Conservation (phyloP, 2,888 invertebrate species). For the Aromia moschata region DNA sequence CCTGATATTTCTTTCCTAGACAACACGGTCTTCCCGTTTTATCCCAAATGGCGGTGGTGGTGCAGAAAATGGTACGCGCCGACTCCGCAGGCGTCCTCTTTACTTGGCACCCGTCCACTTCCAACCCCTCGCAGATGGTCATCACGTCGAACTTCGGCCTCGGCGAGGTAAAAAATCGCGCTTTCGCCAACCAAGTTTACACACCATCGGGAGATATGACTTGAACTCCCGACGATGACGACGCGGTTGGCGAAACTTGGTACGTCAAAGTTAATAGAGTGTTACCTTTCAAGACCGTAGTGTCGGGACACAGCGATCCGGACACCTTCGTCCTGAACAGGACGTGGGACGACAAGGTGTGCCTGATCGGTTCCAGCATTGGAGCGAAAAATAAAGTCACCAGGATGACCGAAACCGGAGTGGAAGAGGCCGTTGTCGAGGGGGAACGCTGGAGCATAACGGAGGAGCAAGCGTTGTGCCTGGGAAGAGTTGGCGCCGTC, state of each 20-base stretch:
- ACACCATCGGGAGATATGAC: no score
- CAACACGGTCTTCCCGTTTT: conserved; percentile 77
- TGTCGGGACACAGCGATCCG: conserved; percentile 80
- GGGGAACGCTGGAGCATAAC: conserved; percentile 67
- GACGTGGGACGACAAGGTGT: conserved; percentile 63
- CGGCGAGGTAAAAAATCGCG: conserved; percentile 85
- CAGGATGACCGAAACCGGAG: conserved; percentile 61
- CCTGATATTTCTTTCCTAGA: conserved; percentile 58
- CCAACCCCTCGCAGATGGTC: conserved; percentile 73
- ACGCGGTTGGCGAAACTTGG: no score
- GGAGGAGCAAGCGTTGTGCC: conserved; percentile 65
- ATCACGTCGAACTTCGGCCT: conserved; percentile 85
- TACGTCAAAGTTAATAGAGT: no score
- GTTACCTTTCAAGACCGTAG: conserved; percentile 78
- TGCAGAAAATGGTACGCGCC: conserved; percentile 79
- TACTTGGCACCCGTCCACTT: conserved; percentile 79
- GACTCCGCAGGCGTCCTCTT: conserved; percentile 83
- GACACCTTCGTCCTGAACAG: conserved; percentile 74
- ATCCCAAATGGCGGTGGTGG: conserved; percentile 79
- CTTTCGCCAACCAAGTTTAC: no score
- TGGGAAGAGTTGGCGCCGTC: conserved; percentile 68
- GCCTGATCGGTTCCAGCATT: conserved; percentile 56
- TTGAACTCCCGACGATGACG: no score
- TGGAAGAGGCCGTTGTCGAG: conserved; percentile 34
- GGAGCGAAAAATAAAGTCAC: conserved; percentile 69